A percentile compares a stretch with the other conserved stretches of the same genome.
Conservation (phyloP, 2,113 vertebrate species). For the Rhynchomys soricoides region DNA sequence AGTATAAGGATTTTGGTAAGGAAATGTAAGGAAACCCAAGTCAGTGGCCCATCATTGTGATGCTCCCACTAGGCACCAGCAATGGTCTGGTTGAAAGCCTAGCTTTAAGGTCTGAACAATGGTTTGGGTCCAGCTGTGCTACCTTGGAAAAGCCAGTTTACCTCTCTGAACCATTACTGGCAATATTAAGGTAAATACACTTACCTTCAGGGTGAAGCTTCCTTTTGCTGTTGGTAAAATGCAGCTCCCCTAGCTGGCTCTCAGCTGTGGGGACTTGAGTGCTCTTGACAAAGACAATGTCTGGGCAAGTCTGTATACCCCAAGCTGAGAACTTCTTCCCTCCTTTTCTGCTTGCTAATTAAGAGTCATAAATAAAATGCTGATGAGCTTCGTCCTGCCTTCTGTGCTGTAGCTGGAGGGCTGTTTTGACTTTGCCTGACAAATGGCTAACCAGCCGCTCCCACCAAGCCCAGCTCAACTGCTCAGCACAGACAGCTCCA, state of each 20-base stretch:
- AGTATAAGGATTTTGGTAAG: not conserved
- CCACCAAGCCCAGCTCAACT: constrained; percentile 70
- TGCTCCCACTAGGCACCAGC: not conserved
- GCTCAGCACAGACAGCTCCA: constrained; percentile 70
- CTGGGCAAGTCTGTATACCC: constrained; percentile 63
- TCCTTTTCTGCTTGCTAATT: constrained; percentile 79
- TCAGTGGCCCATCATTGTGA: not conserved
- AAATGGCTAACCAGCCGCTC: constrained; percentile 80
- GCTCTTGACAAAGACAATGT: constrained; percentile 67
- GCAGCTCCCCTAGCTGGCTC: not conserved
- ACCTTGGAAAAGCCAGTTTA: constrained; percentile 11
- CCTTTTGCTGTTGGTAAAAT: not conserved
- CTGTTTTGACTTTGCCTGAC: constrained; percentile 81
- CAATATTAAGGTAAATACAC: not conserved
- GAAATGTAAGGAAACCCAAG: not conserved
- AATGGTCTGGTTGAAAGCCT: not conserved
- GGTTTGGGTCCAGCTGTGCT: not conserved
- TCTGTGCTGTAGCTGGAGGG: constrained; percentile 79
- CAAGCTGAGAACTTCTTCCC: constrained; percentile 68
- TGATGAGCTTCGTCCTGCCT: constrained; percentile 75
- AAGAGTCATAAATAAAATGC: constrained; percentile 79
- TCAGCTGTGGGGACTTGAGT: constrained; percentile 42
- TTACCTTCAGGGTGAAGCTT: not conserved
- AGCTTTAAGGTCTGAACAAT: not conserved
- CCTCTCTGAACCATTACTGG: constrained; percentile 7